These are phyloP conservation scores for Dinocampus coccinellae DNA, from an alignment of 2,888 invertebrate species.

Conservation along the genomic window DNA sequence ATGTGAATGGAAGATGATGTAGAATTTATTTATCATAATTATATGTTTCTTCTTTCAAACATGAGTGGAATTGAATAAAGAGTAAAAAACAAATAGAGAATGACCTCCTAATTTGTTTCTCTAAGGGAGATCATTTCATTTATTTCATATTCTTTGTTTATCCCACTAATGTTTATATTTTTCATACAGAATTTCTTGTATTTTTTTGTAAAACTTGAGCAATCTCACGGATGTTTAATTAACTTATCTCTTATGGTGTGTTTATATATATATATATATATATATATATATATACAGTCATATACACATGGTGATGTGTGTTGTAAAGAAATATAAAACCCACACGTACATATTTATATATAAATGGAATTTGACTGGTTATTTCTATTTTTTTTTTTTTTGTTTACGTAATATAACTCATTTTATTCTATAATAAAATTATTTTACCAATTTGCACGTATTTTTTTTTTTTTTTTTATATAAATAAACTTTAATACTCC, in stretches of 20 bases:
- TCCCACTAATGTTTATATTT: too few species aligned
- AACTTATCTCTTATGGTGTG: conserved; percentile 31
- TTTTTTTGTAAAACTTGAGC: conserved; percentile 3
- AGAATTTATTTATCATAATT: conserved; percentile 15
- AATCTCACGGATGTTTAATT: conserved; percentile 30
- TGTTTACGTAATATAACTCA: not conserved
- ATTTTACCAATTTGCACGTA: not conserved
- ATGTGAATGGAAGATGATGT: not conserved
- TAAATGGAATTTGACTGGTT: not conserved
- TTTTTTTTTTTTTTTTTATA: not conserved
- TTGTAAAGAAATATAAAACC: not conserved
- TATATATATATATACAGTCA: not conserved
- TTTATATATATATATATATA: not conserved
- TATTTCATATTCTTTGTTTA: not conserved
- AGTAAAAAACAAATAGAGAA: conserved; percentile 18
- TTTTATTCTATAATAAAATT: not conserved
- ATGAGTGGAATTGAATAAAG: not conserved
- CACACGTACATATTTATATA: not conserved
- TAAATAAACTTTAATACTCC: not conserved
- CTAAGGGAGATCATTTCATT: not conserved
- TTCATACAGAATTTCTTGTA: not conserved
- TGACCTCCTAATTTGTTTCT: conserved; percentile 12
- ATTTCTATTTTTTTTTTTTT: too few species aligned
- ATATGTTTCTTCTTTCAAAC: not conserved
- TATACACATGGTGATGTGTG: too few species aligned